phyloP scores from a whole-genome alignment of 1,140 invertebrate genomes.

The Drosophila cardini region DNA sequence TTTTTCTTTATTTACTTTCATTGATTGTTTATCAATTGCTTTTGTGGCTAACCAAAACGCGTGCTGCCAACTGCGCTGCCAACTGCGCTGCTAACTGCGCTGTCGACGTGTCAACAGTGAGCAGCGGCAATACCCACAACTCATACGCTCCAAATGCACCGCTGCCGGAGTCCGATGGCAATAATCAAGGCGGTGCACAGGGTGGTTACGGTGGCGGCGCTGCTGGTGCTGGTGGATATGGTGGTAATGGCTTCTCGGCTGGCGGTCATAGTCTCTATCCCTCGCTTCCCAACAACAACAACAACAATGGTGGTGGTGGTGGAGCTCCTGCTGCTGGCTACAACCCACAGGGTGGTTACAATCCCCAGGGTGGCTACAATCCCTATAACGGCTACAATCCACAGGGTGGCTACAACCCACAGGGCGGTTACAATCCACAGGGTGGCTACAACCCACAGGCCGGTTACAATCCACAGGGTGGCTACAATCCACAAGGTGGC shows the following conservation, averaged over 20 bases:
- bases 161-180: conserved; percentile 53
- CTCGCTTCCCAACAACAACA: conserved; percentile 60
- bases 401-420: conserved; percentile 5
- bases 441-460: conserved; percentile 10
- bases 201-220: conserved; percentile 55
- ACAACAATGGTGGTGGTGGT: conserved; percentile 39
- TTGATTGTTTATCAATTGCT: conserved; percentile 37
- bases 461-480: conserved; percentile 43
- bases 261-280: conserved; percentile 82
- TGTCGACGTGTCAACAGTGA: conserved; percentile 43
- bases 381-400: conserved; percentile 39
- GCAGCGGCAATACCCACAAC: conserved; percentile 70
- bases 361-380: conserved; percentile 26
- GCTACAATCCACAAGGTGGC: conserved; percentile 64
- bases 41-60: conserved; percentile 56
- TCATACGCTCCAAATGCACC: conserved; percentile 76
- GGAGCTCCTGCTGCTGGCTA: conserved; percentile 20
- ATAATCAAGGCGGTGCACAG: conserved; percentile 44
- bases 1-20: conserved; percentile 19
- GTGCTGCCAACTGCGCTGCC: conserved; percentile 42
- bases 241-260: conserved; percentile 78
- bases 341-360: conserved; percentile 10
- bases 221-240: conserved; percentile 65
- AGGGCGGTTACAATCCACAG: conserved; percentile 43
- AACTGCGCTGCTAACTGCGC: conserved; percentile 27